phyloP scores from a whole-genome alignment of 2,888 invertebrate species.

The Dusona sp. region DNA sequence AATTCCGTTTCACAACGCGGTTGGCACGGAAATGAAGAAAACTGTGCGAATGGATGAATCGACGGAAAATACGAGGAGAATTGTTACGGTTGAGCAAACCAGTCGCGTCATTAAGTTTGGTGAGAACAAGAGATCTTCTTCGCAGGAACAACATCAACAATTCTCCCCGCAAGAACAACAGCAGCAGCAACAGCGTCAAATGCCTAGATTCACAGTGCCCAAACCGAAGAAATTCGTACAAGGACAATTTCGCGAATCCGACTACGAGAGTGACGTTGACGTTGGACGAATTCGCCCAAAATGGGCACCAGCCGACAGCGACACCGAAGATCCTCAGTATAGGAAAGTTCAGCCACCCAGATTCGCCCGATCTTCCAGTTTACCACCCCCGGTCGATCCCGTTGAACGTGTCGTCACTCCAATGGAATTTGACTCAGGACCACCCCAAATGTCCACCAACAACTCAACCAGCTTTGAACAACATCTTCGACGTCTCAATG shows the following conservation, averaged over 20 bases:
- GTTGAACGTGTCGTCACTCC: conserved; percentile 87
- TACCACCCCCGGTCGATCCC: conserved; percentile 80
- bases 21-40: conserved; percentile 89
- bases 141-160: conserved; percentile 66
- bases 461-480: conserved; percentile 73
- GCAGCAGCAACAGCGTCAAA: conserved; percentile 70
- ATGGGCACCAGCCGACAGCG: conserved; percentile 88
- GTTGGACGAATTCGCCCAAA: conserved; percentile 87
- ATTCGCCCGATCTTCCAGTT: conserved; percentile 85
- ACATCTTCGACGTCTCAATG: conserved; percentile 72
- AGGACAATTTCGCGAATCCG: conserved; percentile 89
- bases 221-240: conserved; percentile 89
- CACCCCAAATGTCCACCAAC: conserved; percentile 84
- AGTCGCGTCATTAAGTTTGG: conserved; percentile 89
- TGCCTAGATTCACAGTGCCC: conserved; percentile 81
- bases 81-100: conserved; percentile 89
- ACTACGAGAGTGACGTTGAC: conserved; percentile 90
- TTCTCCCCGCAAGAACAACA: conserved; percentile 56
- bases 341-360: conserved; percentile 88
- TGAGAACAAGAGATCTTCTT: conserved; percentile 78
- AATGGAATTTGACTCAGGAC: conserved; percentile 87
- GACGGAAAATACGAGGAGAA: conserved; percentile 88
- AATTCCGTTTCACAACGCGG: conserved; percentile 86
- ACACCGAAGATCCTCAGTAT: conserved; percentile 87
- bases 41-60: conserved; percentile 90